Evolutionary conservation across 92 coral and sea anemone genomes (phyloP), one percentile per base, ranked within the genome.

Genomic region (Isaurus tuberculatus): DNA sequence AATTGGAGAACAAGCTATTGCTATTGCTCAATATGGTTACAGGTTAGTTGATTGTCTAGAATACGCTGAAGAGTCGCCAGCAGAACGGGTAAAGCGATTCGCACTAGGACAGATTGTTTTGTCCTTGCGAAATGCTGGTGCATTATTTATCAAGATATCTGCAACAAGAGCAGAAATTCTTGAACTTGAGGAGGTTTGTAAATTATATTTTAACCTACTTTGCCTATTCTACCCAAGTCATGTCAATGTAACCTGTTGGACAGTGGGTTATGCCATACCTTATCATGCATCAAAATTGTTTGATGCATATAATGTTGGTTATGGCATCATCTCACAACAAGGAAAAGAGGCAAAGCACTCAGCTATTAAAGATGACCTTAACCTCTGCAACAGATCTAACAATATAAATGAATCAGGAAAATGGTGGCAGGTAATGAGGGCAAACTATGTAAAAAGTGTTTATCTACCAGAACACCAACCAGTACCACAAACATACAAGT

Each of bases 191-290:
- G 90, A 91, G 65, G 61, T 61, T 70, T 85, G 91, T 79, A 86
- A 88, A 44, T 79, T 91, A 6, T 85, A 84, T 84, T 88, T 91
- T 65, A 88, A 80, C 44, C 75, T 91, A 55, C 55, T 87, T 55
- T 85, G 85, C 49, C 61, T 91, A 43, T 91, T 91, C 65, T 91
- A 87, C 73, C 83, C 87, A 84, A 51, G 53, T 40, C 70, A 75
- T 64, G 75, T 91, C 15, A 87, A 91, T 80, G 88, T 91, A 26
- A 84, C 94, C 27, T 27, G 66, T 60, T 91, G 91, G 94, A 91
- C 94, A 57, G 84, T 87, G 75, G 94, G 73, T 19, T 79, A 80
- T 87, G 94, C 94, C 36, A 66, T 91, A 23, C 91, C 94, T 16
- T 79, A 87, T 31, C 91, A 91, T 84, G 89, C 91, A 66, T 61